Conservation (phyloP, 2,113 vertebrate genomes). For the Bolborhynchus lineola region DNA sequence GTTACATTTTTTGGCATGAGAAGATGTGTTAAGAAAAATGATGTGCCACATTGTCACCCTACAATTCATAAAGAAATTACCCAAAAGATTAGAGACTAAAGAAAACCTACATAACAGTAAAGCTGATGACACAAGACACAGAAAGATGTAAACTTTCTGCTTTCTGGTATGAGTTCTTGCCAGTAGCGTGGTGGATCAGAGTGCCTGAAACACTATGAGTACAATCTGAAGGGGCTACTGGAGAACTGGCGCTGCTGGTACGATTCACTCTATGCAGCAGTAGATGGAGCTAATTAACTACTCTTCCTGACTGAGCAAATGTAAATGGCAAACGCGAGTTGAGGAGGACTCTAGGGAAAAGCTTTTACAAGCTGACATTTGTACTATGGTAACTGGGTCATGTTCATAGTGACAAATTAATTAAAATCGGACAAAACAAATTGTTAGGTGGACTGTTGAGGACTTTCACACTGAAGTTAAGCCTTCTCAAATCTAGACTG, state of each 20-base stretch:
- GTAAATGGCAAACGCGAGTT: background rate
- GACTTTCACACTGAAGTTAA: background rate
- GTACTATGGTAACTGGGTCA: conserved; percentile 5
- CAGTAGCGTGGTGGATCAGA: background rate
- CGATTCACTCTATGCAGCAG: conserved; percentile 1
- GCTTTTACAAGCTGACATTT: conserved; percentile 17
- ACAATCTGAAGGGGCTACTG: background rate
- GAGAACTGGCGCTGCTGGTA: background rate
- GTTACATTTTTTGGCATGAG: background rate
- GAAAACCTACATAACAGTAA: accelerated
- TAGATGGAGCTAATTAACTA: conserved; percentile 57
- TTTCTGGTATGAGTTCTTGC: background rate
- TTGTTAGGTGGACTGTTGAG: background rate
- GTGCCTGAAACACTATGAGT: accelerated
- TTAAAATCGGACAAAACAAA: background rate
- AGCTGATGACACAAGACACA: background rate
- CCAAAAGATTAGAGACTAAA: background rate
- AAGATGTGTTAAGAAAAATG: background rate
- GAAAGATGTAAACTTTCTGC: background rate
- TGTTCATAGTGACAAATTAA: background rate
- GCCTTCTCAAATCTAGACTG: background rate
- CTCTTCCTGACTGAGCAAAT: background rate
- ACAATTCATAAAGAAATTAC: background rate
- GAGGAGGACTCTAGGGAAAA: background rate
- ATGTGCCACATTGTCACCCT: accelerated